Percentiles rank a stretch among this genome's conserved stretches.
phyloP scores from a whole-genome alignment of 2,113 vertebrate species.

The Vimba vimba region DNA sequence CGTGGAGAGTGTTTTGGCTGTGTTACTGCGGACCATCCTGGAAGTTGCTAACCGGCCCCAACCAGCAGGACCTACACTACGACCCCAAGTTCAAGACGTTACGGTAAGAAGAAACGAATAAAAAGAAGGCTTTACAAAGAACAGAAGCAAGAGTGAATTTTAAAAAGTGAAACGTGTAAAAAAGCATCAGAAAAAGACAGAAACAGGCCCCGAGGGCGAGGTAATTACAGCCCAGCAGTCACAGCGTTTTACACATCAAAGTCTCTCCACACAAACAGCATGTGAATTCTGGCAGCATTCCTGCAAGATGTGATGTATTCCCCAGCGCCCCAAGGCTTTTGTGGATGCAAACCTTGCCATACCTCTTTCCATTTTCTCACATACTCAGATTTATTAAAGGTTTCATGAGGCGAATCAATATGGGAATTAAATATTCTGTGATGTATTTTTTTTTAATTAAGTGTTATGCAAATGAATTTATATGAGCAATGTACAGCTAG shows the following conservation, averaged over 20 bases:
- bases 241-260: conserved; percentile 45
- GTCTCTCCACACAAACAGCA: neutral
- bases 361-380: neutral
- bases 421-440: neutral
- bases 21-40: conserved; percentile 89
- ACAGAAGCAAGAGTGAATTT: neutral
- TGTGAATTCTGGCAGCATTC: conserved; percentile 25
- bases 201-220: neutral
- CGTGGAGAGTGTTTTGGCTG: conserved; percentile 90
- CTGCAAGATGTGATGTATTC: neutral
- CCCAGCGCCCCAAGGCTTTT: neutral
- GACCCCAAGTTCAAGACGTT: conserved; percentile 94
- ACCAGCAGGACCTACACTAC: conserved; percentile 81
- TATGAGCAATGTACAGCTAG: neutral
- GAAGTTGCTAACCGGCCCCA: conserved; percentile 95
- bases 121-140: neutral
- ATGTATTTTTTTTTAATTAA: neutral
- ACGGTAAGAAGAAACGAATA: conserved; percentile 79
- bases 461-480: neutral
- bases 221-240: conserved; percentile 32
- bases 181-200: neutral
- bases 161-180: neutral
- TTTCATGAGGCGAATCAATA: neutral
- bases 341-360: neutral
- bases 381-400: neutral